Evolutionary conservation across 2,113 vertebrate species (phyloP).

Genomic region (Haliaeetus leucogaster): DNA sequence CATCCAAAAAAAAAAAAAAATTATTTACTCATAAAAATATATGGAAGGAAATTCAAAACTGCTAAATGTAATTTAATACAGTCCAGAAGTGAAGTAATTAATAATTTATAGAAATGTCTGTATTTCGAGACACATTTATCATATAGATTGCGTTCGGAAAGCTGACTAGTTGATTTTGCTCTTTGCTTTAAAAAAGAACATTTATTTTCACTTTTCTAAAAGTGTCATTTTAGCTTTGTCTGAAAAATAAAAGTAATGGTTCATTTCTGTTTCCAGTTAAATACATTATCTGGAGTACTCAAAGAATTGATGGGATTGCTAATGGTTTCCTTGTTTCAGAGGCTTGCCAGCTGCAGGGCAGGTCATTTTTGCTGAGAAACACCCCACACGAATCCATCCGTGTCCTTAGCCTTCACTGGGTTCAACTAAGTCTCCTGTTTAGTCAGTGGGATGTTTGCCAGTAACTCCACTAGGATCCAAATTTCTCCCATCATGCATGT

Average conservation of each 20-base stretch:
- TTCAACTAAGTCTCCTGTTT: background rate
- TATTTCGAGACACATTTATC: slow-evolving; percentile 58
- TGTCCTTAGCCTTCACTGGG: background rate
- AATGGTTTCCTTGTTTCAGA: background rate
- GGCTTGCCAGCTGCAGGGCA: background rate
- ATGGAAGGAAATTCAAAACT: slow-evolving; percentile 4
- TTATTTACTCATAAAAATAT: slow-evolving; percentile 20
- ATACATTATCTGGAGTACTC: background rate
- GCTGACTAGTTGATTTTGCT: slow-evolving; percentile 24
- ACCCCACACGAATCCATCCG: background rate
- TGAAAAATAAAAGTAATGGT: background rate
- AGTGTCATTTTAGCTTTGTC: background rate
- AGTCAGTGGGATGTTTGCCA: background rate
- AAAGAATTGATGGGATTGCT: background rate
- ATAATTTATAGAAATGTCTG: slow-evolving; percentile 49
- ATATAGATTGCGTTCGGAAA: slow-evolving; percentile 2
- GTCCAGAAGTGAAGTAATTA: slow-evolving; percentile 48
- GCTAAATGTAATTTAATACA: slow-evolving; percentile 43
- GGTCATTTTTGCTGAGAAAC: background rate
- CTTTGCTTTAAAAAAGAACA: slow-evolving; percentile 4
- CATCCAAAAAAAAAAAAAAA: background rate
- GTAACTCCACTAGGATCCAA: background rate
- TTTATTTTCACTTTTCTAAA: background rate
- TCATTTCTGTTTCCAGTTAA: background rate
- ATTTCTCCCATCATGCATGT: background rate